Conservation (phyloP, 1,140 invertebrate species). For the Drosophila mayri region DNA sequence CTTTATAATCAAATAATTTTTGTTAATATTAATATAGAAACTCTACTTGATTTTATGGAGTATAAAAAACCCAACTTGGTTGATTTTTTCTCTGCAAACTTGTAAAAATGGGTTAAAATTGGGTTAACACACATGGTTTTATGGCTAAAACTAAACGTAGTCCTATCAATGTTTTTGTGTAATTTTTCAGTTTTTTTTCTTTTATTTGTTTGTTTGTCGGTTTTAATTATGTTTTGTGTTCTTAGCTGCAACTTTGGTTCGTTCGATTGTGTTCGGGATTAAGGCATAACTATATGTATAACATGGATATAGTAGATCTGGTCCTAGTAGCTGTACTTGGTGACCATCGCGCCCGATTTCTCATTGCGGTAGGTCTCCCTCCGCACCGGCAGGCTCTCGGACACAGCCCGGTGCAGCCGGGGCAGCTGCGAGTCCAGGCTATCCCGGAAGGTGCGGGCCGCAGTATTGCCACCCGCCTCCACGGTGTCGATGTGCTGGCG, state of each 20-base stretch:
- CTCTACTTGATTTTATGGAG: background rate
- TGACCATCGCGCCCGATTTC: conserved; percentile 85
- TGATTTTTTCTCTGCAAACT: conserved; percentile 20
- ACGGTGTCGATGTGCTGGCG: conserved; percentile 86
- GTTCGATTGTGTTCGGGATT: conserved; percentile 32
- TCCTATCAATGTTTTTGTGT: conserved; percentile 28
- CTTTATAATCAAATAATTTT: background rate
- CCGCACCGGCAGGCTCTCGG: conserved; percentile 74
- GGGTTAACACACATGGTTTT: conserved; percentile 38
- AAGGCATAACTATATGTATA: conserved; percentile 2
- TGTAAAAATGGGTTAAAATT: conserved; percentile 33
- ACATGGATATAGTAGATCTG: background rate
- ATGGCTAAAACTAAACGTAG: conserved; percentile 31
- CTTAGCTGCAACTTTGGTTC: conserved; percentile 27
- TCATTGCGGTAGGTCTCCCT: conserved; percentile 83
- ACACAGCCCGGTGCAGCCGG: conserved; percentile 86
- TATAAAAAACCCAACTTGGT: background rate
- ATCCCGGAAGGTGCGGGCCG: conserved; percentile 86
- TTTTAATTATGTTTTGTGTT: conserved; percentile 12
- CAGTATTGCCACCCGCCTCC: conserved; percentile 86
- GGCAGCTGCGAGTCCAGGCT: conserved; percentile 88
- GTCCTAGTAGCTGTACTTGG: conserved; percentile 75
- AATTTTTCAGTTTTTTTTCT: conserved; percentile 26
- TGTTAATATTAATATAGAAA: background rate
- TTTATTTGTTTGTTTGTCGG: conserved; percentile 29